Percentiles rank a stretch among this genome's conserved stretches.
Conservation (phyloP, 35 echinoderm and acorn worm species). For the Ptychodera flava region DNA sequence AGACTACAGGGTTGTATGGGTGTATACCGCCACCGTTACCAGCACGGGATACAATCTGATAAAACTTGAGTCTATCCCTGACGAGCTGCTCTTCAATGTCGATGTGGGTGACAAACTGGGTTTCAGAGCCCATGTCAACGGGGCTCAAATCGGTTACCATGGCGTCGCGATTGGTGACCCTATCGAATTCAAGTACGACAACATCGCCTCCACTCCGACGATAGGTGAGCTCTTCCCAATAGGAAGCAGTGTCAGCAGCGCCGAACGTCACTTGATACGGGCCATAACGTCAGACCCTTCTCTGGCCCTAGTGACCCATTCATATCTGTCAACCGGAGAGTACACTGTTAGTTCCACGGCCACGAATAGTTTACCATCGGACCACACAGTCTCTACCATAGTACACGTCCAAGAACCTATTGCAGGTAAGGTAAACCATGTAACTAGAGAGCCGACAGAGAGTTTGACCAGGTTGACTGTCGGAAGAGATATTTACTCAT, state of each 20-base stretch:
- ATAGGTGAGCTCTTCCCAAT: neutral
- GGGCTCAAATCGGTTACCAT: constrained; percentile 11
- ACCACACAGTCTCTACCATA: neutral
- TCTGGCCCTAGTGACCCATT: neutral
- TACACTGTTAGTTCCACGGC: neutral
- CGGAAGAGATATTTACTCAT: too few relatives aligned
- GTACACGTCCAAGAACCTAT: constrained; percentile 24
- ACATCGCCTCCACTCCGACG: neutral
- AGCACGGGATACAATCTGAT: constrained; percentile 18
- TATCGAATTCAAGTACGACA: constrained; percentile 3
- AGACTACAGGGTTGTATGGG: constrained; percentile 18
- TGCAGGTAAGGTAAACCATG: constrained; percentile 10
- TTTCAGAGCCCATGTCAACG: neutral
- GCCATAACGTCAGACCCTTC: constrained; percentile 2
- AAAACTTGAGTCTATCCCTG: neutral
- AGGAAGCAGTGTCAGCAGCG: neutral
- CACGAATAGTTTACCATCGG: neutral
- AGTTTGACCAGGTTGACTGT: too few relatives aligned
- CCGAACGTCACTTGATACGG: constrained; percentile 8
- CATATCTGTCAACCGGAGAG: constrained; percentile 1
- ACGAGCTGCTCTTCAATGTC: neutral
- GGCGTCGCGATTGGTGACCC: neutral
- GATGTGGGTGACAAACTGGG: constrained; percentile 35
- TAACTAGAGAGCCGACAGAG: too few relatives aligned
- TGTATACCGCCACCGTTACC: constrained; percentile 6